Base-by-base conservation (phyloP, 1,140 invertebrate species). In the Trinorchestia longiramus region DNA sequence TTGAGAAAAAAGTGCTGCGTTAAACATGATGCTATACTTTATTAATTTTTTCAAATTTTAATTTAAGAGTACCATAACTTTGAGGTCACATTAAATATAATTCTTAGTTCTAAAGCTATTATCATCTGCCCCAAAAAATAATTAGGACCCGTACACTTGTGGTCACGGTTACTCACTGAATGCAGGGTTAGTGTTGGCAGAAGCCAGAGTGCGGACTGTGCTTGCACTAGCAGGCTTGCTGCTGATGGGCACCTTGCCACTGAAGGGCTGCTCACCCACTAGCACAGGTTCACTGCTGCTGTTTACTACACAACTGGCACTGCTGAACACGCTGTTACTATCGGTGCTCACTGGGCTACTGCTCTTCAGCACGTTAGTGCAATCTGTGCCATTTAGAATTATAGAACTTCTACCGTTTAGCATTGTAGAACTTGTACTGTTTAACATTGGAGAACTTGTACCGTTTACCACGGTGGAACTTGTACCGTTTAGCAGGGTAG, bases 211-310 rank as follows among this genome's bases (percentile, higher is more conserved):
- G 43, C 92, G 41, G 3, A 94, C 92, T 15, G 43, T 40, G 8
- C 43, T 36, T 0, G 11, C 36, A 11, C 43, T 47, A 0, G 4
- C 6, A 40, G 92, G 44, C 92, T 94, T 94, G 92, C 92, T 94
- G 92, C 92, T 94, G 36, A 94, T 43, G 43, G 92, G 6, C 36
- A 94, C 40, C 43, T 94, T 94, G 92, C 92, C 92, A 43, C 40
- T 47, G 92, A 94, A 44, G 19, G 62, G 28, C 62, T 23, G 62
- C 15, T 77, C 62, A 36, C 36, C 36, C 6, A 53, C 47, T 8
- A 53, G 47, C 1, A 11, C 62, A 36, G 28, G 28, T 15, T 43
- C 88, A 41, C 88, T 90, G 88, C 88, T 42, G 88, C 88, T 42
- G 15, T 90, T 43, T 41, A 8, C n/a, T 4, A 42, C 88, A 42